These are phyloP conservation scores for Arenaria interpres DNA, from an alignment of 2,113 vertebrate species.

Conservation along the genomic window DNA sequence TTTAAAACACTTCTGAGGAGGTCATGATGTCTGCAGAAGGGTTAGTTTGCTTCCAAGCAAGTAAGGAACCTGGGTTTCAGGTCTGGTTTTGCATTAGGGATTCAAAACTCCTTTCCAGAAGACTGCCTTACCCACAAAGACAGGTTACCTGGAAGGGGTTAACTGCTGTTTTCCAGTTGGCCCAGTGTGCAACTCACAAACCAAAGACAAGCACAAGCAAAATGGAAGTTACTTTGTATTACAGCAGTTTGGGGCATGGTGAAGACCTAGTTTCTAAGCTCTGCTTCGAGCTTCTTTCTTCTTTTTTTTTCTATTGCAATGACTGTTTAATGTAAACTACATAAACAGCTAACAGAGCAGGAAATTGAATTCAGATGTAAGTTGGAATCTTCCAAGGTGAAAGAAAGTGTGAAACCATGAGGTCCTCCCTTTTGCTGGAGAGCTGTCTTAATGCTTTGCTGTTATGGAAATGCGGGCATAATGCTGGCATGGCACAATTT, in stretches of 20 bases:
- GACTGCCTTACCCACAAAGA: neutral
- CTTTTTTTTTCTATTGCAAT: neutral
- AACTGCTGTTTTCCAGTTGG: neutral
- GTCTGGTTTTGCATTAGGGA: neutral
- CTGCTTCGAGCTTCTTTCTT: neutral
- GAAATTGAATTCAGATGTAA: constrained; percentile 51
- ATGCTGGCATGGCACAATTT: neutral
- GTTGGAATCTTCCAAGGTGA: neutral
- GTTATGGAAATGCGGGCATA: neutral
- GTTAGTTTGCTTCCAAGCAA: neutral
- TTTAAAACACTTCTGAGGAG: neutral
- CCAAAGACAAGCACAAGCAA: neutral
- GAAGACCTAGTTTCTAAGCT: neutral
- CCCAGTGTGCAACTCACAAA: neutral
- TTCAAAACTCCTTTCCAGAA: neutral
- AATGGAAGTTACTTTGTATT: neutral
- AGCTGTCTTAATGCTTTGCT: neutral
- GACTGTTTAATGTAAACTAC: neutral
- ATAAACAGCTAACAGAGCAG: constrained; percentile 15
- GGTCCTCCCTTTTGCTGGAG: neutral
- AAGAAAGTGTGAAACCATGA: neutral
- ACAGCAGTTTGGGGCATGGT: neutral
- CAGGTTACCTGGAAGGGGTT: neutral
- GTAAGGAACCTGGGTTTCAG: neutral
- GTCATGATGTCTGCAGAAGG: neutral